Evolutionary conservation across 2,797 vertebrate genomes (phyloP).

Genomic region (Fratercula arctica): DNA sequence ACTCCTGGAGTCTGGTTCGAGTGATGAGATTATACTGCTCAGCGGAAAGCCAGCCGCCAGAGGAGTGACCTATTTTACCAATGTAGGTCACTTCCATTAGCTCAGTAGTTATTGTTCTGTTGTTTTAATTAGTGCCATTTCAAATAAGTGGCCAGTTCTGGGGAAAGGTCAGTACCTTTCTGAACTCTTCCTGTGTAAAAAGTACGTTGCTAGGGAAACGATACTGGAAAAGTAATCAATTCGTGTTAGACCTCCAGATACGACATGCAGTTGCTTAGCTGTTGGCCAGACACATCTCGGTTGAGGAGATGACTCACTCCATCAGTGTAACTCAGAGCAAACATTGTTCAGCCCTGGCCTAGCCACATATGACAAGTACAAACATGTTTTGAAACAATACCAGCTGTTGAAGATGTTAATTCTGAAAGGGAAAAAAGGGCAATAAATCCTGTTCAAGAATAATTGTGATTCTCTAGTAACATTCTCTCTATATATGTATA

Average conservation of each 20-base stretch:
- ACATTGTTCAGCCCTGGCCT: conserved; percentile 14
- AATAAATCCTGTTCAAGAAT: not conserved
- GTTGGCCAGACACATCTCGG: conserved; percentile 3
- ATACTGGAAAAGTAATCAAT: conserved; percentile 8
- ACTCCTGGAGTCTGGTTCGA: not conserved
- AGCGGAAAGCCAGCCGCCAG: not conserved
- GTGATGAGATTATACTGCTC: not conserved
- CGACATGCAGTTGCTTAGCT: conserved; percentile 60
- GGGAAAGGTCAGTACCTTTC: conserved; percentile 41
- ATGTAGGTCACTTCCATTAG: not conserved
- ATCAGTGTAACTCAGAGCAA: conserved; percentile 39
- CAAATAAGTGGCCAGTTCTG: conserved; percentile 8
- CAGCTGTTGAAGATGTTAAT: not conserved
- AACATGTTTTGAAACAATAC: conserved; percentile 1
- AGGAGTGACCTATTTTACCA: conserved; percentile 14
- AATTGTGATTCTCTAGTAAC: not conserved
- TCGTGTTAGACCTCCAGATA: not conserved
- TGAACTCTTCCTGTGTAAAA: conserved; percentile 19
- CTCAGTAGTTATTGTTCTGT: not conserved
- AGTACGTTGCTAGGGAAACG: conserved; percentile 38
- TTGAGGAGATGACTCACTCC: conserved; percentile 43
- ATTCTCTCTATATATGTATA: not conserved
- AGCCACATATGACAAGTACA: not conserved
- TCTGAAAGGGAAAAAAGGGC: not conserved
- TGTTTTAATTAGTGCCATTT: conserved; percentile 49